Evolutionary conservation across 2,797 vertebrate genomes (phyloP), one percentile per base, ranked within the genome.

Genomic region (Pseudochromis fuscus): DNA sequence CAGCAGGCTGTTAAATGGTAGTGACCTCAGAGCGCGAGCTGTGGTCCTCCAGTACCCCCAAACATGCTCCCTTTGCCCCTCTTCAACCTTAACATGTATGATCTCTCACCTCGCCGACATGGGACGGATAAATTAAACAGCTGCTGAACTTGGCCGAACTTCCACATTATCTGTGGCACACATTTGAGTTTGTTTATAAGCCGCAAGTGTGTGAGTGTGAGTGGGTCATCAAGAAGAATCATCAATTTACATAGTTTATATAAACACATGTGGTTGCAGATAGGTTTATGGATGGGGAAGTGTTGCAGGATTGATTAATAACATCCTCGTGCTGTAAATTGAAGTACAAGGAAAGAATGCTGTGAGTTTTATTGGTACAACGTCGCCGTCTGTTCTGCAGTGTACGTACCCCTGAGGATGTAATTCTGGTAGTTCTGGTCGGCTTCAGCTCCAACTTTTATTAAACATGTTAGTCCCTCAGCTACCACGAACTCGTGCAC

Each of bases 381-480:
- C 53, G 62, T 23, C 18, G 49, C 31, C 38, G 15, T n/a, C 37
- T 38, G 9, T 33, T 69, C 48, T 74, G 62, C 50, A 11, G 64
- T 4, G 2, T 27, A 71, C 85, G 76, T 94, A 99, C 97, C 97
- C 94, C 97, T 96, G 75, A 98, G 94, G 86, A 99, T 99, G 94
- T 99, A 99, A 88, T 98, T 99, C 94, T 99, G 97, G 86, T 99
- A 98, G 91, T 98, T 99, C 93, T 98, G 97, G 91, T 99, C 97
- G 0, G 97, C 96, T 78, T 98, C 97, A 1, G 96, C 96, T 81
- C 97, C 97, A 64, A 98, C 97, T 94, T 98, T 98, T 88, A 98
- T 96, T 88, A 99, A 93, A 89, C 97, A 99, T 0, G 95, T 96
- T 89, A 99, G 94, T 63, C 97, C 97, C 89, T 98, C 97, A 24